Conservation (phyloP, 1,140 invertebrate genomes). For the Mercenaria mercenaria region DNA sequence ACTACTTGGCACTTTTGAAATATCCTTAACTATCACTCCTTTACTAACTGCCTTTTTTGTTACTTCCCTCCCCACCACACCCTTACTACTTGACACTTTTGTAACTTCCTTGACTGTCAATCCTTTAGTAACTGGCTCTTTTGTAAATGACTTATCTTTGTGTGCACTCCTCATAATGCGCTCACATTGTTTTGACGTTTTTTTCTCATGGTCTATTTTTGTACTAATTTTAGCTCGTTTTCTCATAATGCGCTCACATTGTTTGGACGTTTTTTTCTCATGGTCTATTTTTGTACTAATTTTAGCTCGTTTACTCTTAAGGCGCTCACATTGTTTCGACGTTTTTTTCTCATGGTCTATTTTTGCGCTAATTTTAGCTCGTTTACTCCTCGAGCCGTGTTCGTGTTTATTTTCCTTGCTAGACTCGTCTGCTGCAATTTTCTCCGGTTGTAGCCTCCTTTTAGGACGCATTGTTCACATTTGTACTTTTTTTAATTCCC, state of each 20-base stretch:
- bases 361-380: neutral
- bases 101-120: no score
- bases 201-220: no score
- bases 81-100: no score
- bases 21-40: neutral
- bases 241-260: no score
- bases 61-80: neutral
- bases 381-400: neutral
- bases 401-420: neutral
- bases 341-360: neutral
- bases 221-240: neutral
- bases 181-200: no score
- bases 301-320: neutral
- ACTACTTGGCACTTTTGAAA: neutral
- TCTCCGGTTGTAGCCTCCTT: neutral
- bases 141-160: neutral
- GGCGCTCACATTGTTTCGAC: neutral
- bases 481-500: neutral
- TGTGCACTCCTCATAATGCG: no score
- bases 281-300: no score
- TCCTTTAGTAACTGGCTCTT: neutral
- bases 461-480: neutral
- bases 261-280: no score
- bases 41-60: neutral
- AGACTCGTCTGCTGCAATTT: neutral